Evolutionary conservation across 2,113 vertebrate genomes (phyloP).

Genomic region (Sinosuthora webbiana): DNA sequence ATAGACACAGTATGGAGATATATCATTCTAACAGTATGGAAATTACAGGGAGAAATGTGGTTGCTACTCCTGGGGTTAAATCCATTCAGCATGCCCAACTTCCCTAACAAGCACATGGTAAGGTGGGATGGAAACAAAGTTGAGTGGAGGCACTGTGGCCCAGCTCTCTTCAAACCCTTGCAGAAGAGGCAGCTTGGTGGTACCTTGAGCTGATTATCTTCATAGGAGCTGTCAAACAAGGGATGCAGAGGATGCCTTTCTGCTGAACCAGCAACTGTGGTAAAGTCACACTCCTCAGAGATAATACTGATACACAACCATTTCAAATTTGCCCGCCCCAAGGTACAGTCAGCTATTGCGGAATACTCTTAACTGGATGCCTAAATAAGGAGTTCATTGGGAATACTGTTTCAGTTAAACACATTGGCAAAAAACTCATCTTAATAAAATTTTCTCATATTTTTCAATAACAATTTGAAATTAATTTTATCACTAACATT

Average conservation of each 20-base stretch:
- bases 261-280: not conserved
- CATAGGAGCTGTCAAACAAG: not conserved
- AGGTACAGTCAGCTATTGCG: not conserved
- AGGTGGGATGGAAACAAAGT: not conserved
- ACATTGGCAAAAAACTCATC: not conserved
- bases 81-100: not conserved
- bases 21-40: too few relatives aligned
- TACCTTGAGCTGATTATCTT: not conserved
- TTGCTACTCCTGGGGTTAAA: not conserved
- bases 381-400: not conserved
- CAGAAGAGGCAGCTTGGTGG: not conserved
- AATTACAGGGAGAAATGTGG: not conserved
- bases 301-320: too few relatives aligned
- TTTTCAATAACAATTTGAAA: not conserved
- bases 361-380: not conserved
- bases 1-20: not conserved
- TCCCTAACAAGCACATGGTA: not conserved
- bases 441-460: not conserved
- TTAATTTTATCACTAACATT: not conserved
- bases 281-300: not conserved
- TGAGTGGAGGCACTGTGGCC: accelerated
- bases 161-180: not conserved
- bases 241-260: not conserved
- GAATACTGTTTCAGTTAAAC: not conserved
- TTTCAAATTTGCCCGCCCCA: not conserved